Base-by-base conservation (phyloP, 1,140 invertebrate species). In the Eurosta solidaginis region DNA sequence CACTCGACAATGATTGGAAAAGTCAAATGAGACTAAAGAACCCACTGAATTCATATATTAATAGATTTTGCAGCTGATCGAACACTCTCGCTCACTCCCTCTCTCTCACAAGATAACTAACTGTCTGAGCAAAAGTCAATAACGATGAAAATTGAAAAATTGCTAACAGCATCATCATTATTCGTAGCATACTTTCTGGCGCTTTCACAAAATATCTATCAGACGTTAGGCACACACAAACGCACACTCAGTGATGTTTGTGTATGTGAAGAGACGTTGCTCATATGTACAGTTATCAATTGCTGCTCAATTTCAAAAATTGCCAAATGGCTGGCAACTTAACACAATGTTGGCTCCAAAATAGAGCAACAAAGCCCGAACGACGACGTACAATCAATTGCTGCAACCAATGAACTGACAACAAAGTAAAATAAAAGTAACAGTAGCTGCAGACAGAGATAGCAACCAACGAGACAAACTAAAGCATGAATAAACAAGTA, bases 291-390 rank as follows among this genome's bases (percentile, higher is more conserved):
- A 3, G 59, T 40, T 68, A 68, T 40, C 59, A 68, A 68, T 36
- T 68, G 59, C 59, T 68, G 12, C n/a, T 40, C 59, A 68, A 68
- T 68, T 68, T 22, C 59, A 68, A 68, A 63, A 68, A 68, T 68
- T 68, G 59, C 59, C 59, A 68, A 68, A 68, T 68, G 36, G 59
- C 59, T 68, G 17, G 59, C 59, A 68, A 68, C 59, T 68, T 68
- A 68, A 68, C 59, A 68, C 59, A 68, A 68, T 40, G 59, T 68
- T 68, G 59, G 59, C 33, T 33, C 59, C 59, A 33, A 68, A 68
- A 68, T 68, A 33, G n/a, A n/a, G n/a, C n/a, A n/a, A n/a, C n/a
- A n/a, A n/a, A n/a, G n/a, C n/a, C 36, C 59, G 20, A 68, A 17
- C 17, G 40, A 20, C 27, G 54, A 63, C n/a, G n/a, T n/a, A 36